Conservation (phyloP, 2,113 vertebrate species). For the Cynoglossus semilaevis region DNA sequence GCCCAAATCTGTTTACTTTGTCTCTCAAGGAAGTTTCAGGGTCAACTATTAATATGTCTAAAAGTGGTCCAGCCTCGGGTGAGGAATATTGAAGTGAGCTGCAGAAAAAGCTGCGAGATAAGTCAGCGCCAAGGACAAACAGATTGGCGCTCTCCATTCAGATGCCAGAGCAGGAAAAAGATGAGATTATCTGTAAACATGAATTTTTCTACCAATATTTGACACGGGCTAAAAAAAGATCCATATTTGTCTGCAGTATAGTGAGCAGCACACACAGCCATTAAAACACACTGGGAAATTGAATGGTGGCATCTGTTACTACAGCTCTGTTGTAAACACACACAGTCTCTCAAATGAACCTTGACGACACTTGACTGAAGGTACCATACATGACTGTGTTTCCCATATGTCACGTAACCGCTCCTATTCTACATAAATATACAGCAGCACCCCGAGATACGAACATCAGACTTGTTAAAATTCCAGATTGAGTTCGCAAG, state of each 20-base stretch:
- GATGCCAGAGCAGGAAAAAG: slow-evolving; percentile 44
- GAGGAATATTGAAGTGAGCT: slow-evolving; percentile 60
- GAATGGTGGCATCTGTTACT: slow-evolving; percentile 3
- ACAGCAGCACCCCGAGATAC: too few relatives aligned
- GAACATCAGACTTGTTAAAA: too few relatives aligned
- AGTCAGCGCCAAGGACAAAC: slow-evolving; percentile 67
- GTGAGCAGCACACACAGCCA: slow-evolving; percentile 2
- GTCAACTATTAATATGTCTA: slow-evolving; percentile 63
- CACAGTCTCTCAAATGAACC: too few relatives aligned
- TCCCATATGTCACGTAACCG: too few relatives aligned
- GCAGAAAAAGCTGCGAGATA: slow-evolving; percentile 52
- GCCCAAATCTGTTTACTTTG: slow-evolving; percentile 45
- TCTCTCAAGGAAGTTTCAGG: slow-evolving; percentile 56
- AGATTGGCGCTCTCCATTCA: slow-evolving; percentile 47
- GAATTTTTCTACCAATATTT: slow-evolving; percentile 50
- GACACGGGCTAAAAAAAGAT: slow-evolving; percentile 53
- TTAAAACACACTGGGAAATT: slow-evolving; percentile 7
- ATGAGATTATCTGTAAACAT: slow-evolving; percentile 62
- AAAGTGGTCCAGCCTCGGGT: slow-evolving; percentile 57
- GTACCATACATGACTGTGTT: too few relatives aligned
- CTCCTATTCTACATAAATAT: too few relatives aligned
- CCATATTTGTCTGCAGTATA: slow-evolving; percentile 56
- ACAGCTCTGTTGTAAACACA: neutral
- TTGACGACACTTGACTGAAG: too few relatives aligned
- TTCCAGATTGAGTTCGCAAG: too few relatives aligned